Percentiles rank a stretch among this genome's conserved stretches.
Conservation (phyloP, 2,888 invertebrate genomes). For the Mayetiola destructor region DNA sequence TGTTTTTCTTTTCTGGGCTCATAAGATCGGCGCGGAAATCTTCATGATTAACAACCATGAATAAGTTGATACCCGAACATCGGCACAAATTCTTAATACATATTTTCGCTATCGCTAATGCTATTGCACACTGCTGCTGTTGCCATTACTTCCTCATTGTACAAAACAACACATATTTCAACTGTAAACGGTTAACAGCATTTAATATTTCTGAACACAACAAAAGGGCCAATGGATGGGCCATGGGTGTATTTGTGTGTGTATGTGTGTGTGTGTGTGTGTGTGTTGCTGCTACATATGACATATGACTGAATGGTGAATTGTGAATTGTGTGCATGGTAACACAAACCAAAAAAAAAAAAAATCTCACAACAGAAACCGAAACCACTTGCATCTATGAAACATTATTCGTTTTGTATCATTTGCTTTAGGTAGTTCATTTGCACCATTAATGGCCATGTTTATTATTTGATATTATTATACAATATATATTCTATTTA, state of each 20-base stretch:
- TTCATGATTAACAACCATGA: constrained; percentile 11
- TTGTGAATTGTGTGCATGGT: too few relatives aligned
- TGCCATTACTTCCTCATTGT: not conserved
- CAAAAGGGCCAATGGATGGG: too few relatives aligned
- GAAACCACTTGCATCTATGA: not conserved
- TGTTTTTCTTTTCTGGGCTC: too few relatives aligned
- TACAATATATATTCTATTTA: not conserved
- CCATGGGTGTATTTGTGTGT: too few relatives aligned
- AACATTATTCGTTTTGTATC: not conserved
- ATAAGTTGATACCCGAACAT: constrained; percentile 12
- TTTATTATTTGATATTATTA: constrained; percentile 13
- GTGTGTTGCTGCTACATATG: too few relatives aligned
- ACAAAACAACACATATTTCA: not conserved
- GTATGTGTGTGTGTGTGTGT: too few relatives aligned
- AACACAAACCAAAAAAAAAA: too few relatives aligned
- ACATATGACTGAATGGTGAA: too few relatives aligned
- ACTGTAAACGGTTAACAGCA: not conserved
- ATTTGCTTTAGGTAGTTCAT: constrained; percentile 10
- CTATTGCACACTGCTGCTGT: not conserved
- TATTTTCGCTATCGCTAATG: too few relatives aligned
- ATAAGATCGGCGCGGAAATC: not conserved
- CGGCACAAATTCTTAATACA: too few relatives aligned
- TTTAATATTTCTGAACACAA: not conserved
- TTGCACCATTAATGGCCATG: constrained; percentile 13
- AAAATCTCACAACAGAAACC: too few relatives aligned